These are phyloP conservation scores for Coluber constrictor DNA, from an alignment of 2,797 vertebrate genomes.

Conservation along the genomic window DNA sequence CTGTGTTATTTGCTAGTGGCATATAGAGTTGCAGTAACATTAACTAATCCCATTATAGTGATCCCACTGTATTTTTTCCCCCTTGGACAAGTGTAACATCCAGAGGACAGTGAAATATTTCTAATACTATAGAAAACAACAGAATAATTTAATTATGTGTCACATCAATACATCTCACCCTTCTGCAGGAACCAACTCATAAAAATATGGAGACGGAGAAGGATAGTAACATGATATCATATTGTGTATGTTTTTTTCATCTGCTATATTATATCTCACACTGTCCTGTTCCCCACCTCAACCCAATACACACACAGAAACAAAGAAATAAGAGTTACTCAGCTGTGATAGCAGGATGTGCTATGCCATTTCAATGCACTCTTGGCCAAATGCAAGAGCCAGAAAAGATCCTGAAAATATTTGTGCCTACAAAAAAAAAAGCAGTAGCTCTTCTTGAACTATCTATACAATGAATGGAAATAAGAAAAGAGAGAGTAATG, in stretches of 20 bases:
- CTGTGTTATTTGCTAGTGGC: neutral
- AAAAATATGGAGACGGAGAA: neutral
- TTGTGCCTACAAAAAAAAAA: neutral
- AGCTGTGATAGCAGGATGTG: neutral
- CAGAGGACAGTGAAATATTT: neutral
- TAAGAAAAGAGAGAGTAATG: conserved; percentile 25
- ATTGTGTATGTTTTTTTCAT: neutral
- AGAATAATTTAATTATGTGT: neutral
- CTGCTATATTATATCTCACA: neutral
- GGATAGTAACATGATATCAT: neutral
- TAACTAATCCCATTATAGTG: neutral
- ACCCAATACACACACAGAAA: neutral
- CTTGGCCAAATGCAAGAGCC: conserved; percentile 4
- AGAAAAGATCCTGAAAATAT: conserved; percentile 4
- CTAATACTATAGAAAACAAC: neutral
- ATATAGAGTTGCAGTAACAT: neutral
- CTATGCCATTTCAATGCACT: neutral
- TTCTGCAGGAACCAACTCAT: neutral
- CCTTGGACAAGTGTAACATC: neutral
- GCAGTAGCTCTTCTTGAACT: conserved; percentile 16
- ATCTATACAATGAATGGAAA: conserved; percentile 17
- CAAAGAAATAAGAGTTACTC: neutral
- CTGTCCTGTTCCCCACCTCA: neutral
- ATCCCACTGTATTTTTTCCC: neutral
- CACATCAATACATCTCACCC: neutral